Percentiles rank a stretch among this genome's conserved stretches.
Conservation (phyloP, 2,113 vertebrate species). For the Colius striatus region DNA sequence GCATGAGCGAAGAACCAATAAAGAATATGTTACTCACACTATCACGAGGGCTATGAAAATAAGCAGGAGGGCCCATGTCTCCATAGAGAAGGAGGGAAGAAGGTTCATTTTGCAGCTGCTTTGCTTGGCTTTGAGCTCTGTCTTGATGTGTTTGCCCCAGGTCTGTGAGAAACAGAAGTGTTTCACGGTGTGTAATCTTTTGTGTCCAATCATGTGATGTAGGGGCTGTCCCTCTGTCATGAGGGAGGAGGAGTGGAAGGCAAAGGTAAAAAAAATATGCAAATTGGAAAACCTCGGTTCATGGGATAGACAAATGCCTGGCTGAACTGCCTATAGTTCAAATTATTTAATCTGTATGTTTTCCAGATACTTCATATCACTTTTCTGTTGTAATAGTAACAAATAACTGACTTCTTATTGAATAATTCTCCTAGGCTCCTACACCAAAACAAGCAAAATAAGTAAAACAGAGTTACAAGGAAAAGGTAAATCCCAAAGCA, state of each 20-base stretch:
- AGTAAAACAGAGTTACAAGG: constrained; percentile 29
- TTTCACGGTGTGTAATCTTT: not conserved
- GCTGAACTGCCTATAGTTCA: not conserved
- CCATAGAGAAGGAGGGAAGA: constrained; percentile 9
- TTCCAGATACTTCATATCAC: not conserved
- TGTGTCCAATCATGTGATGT: not conserved
- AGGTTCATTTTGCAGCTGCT: constrained; percentile 37
- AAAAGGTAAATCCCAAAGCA: constrained; percentile 57
- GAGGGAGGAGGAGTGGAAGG: not conserved
- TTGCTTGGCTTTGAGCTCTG: not conserved
- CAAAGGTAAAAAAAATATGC: not conserved
- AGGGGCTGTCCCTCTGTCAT: not conserved
- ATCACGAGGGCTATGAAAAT: not conserved
- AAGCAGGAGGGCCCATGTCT: constrained; percentile 54
- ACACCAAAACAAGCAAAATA: not conserved
- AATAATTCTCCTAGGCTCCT: not conserved
- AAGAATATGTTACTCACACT: constrained; percentile 25
- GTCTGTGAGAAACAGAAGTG: not conserved
- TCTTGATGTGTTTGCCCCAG: not conserved
- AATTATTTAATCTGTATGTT: not conserved
- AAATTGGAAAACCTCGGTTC: not conserved
- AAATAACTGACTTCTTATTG: not conserved
- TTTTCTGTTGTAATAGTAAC: not conserved
- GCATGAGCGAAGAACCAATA: not conserved
- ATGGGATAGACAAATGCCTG: not conserved